These are phyloP conservation scores for Sarcophilus harrisii DNA, from an alignment of 2,797 vertebrate genomes.

Conservation along the genomic window DNA sequence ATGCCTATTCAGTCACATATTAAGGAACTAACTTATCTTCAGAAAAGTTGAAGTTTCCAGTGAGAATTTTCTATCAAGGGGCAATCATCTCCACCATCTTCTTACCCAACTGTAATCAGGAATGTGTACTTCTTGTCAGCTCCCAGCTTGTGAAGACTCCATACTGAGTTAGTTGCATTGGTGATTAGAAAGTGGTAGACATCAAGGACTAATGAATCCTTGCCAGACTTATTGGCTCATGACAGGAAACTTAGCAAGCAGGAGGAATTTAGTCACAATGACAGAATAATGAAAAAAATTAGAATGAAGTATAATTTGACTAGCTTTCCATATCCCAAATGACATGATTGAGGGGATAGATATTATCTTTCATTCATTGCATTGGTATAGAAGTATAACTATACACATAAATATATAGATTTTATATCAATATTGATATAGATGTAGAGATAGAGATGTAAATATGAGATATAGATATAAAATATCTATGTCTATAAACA, in stretches of 20 bases:
- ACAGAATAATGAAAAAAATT: not conserved
- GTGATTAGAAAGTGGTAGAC: not conserved
- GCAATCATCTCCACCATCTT: not conserved
- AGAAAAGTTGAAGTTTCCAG: not conserved
- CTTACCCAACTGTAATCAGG: not conserved
- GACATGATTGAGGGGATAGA: not conserved
- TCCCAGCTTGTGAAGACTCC: not conserved
- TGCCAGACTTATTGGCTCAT: not conserved
- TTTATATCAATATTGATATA: not conserved
- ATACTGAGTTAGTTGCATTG: not conserved
- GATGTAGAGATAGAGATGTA: not conserved
- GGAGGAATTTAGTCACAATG: not conserved
- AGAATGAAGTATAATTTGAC: not conserved
- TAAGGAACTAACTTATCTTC: slow-evolving; percentile 5
- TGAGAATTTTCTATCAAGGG: not conserved
- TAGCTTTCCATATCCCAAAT: not conserved
- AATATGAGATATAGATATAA: not conserved
- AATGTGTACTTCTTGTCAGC: not conserved
- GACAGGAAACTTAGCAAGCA: rapidly evolving
- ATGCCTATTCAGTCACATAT: not conserved
- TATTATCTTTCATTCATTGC: not conserved
- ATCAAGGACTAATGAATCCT: not conserved
- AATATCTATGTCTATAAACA: too few species aligned
- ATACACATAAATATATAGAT: not conserved
- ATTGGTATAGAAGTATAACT: not conserved